Percentiles rank a stretch among this genome's conserved stretches.
These are phyloP conservation scores for Platycheirus rosarum DNA, from an alignment of 2,888 invertebrate species.

Conservation along the genomic window DNA sequence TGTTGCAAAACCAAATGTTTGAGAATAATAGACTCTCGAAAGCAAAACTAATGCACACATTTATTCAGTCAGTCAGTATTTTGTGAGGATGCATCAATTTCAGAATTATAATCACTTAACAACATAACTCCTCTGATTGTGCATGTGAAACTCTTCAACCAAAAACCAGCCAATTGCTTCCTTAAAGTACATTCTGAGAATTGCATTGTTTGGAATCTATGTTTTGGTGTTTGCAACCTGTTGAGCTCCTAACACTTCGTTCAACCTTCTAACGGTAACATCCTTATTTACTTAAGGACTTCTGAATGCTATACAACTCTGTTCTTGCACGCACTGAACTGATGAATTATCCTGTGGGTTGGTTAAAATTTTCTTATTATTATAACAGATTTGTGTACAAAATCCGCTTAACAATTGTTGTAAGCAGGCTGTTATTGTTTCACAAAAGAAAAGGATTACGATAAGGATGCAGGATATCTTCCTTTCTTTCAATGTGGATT, in stretches of 20 bases:
- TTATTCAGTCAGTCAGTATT: neutral
- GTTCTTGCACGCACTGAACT: neutral
- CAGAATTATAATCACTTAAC: constrained; percentile 42
- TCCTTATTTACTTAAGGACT: constrained; percentile 10
- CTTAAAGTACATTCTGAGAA: constrained; percentile 25
- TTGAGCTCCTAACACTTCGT: constrained; percentile 45
- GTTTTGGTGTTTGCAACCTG: constrained; percentile 64
- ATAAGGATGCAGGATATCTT: constrained; percentile 32
- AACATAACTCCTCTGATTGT: constrained; percentile 56
- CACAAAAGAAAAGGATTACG: constrained; percentile 35
- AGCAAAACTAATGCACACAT: neutral
- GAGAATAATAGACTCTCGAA: neutral
- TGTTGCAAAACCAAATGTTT: neutral
- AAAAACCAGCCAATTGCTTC: constrained; percentile 40
- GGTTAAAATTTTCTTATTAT: constrained; percentile 54
- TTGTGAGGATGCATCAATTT: constrained; percentile 19
- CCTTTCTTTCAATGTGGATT: constrained; percentile 38
- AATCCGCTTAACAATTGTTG: constrained; percentile 60
- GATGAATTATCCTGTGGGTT: constrained; percentile 44
- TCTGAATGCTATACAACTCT: constrained; percentile 12
- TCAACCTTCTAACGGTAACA: constrained; percentile 23
- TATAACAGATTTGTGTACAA: constrained; percentile 60
- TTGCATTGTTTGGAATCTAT: constrained; percentile 36
- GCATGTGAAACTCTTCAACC: constrained; percentile 10
- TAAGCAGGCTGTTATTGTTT: constrained; percentile 26